phyloP scores from a whole-genome alignment of 2,888 invertebrate species.

The Melangyna quadrimaculata region DNA sequence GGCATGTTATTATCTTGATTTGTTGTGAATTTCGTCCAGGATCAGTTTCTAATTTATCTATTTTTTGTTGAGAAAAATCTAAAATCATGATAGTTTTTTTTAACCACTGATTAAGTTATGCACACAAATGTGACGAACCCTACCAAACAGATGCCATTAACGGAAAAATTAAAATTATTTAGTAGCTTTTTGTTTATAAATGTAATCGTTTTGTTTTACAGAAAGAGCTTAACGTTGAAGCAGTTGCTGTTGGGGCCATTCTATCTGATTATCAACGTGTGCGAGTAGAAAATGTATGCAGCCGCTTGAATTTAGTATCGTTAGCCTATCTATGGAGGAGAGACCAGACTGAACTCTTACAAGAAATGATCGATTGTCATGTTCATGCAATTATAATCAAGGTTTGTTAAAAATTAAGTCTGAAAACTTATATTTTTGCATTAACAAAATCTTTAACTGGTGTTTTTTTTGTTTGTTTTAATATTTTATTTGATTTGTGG shows the following conservation, averaged over 20 bases:
- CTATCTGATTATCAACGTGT: slow-evolving; percentile 99
- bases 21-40: too few relatives aligned
- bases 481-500: background rate
- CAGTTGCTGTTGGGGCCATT: slow-evolving; percentile 98
- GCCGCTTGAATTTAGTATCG: slow-evolving; percentile 92
- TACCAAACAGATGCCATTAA: too few relatives aligned
- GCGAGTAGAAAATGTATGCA: slow-evolving; percentile 98
- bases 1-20: too few relatives aligned
- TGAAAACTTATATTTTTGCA: background rate
- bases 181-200: too few relatives aligned
- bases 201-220: too few relatives aligned
- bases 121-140: too few relatives aligned
- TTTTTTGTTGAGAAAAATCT: too few relatives aligned
- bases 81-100: too few relatives aligned
- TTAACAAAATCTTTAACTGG: background rate
- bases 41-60: too few relatives aligned
- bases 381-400: slow-evolving; percentile 98
- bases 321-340: slow-evolving; percentile 97
- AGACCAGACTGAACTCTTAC: slow-evolving; percentile 95
- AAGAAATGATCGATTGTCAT: slow-evolving; percentile 97
- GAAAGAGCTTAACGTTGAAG: slow-evolving; percentile 89
- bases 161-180: too few relatives aligned
- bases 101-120: too few relatives aligned
- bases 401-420: slow-evolving; percentile 82
- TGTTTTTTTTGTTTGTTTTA: background rate